Conservation (phyloP, 2,797 vertebrate genomes). For the Acanthopagrus latus region DNA sequence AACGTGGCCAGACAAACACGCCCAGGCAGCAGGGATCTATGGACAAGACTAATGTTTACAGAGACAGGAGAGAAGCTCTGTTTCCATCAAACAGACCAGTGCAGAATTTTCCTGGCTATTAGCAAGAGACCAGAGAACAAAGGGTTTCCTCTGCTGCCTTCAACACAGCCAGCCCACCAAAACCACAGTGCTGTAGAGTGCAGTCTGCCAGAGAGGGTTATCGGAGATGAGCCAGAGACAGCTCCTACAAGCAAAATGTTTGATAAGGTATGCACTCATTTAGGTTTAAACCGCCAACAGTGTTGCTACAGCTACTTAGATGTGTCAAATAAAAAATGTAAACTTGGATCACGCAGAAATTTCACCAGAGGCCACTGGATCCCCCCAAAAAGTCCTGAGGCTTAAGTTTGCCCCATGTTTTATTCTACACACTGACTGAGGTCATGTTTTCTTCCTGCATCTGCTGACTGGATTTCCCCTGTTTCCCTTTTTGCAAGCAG, state of each 20-base stretch:
- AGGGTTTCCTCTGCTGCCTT: conserved; percentile 73
- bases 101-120: conserved; percentile 75
- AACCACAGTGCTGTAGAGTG: conserved; percentile 43
- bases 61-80: conserved; percentile 70
- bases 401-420: conserved; percentile 23
- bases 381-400: conserved; percentile 7
- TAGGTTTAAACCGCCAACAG: conserved; percentile 11
- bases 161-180: conserved; percentile 54
- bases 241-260: conserved; percentile 34
- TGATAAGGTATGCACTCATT: conserved; percentile 16
- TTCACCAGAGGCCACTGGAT: conserved; percentile 18
- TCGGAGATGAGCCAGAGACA: conserved; percentile 49
- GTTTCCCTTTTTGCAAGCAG: conserved; percentile 74
- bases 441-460: conserved; percentile 67
- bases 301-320: background rate
- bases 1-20: conserved; percentile 58
- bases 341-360: conserved; percentile 17
- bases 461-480: conserved; percentile 73
- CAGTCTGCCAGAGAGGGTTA: conserved; percentile 39
- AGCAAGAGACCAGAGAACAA: conserved; percentile 80
- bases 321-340: conserved; percentile 25
- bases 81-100: conserved; percentile 68
- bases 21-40: conserved; percentile 61
- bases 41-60: conserved; percentile 75
- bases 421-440: conserved; percentile 45